phyloP scores from a whole-genome alignment of 1,140 invertebrate species.

The Propsilocerus akamusi region DNA sequence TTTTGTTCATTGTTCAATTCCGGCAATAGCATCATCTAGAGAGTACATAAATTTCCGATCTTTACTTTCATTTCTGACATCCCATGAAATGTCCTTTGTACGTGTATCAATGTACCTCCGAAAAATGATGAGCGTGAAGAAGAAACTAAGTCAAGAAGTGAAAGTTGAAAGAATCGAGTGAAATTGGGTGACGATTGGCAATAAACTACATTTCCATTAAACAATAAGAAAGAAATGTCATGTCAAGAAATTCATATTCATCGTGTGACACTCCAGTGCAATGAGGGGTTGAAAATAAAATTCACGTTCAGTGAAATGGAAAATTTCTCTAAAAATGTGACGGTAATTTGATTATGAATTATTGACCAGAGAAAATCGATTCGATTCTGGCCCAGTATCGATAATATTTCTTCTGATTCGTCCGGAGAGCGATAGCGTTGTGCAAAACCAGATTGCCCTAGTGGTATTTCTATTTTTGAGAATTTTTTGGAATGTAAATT shows the following conservation, averaged over 20 bases:
- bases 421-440: background rate
- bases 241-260: background rate
- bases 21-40: too few species aligned
- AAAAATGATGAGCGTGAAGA: background rate
- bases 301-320: background rate
- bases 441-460: background rate
- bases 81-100: background rate
- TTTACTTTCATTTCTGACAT: background rate
- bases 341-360: background rate
- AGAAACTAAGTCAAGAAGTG: background rate
- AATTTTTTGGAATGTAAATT: background rate
- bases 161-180: background rate
- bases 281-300: background rate
- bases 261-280: background rate
- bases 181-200: background rate
- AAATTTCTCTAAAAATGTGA: background rate
- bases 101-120: background rate
- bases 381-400: background rate
- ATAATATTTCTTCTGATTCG: background rate
- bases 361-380: background rate
- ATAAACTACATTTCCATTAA: background rate
- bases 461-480: background rate
- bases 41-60: slow-evolving; percentile 1
- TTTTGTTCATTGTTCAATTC: background rate
- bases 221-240: too few species aligned